Evolutionary conservation across 2,888 invertebrate species (phyloP), one percentile per base, ranked within the genome.

Genomic region (Adelognathus sp.): DNA sequence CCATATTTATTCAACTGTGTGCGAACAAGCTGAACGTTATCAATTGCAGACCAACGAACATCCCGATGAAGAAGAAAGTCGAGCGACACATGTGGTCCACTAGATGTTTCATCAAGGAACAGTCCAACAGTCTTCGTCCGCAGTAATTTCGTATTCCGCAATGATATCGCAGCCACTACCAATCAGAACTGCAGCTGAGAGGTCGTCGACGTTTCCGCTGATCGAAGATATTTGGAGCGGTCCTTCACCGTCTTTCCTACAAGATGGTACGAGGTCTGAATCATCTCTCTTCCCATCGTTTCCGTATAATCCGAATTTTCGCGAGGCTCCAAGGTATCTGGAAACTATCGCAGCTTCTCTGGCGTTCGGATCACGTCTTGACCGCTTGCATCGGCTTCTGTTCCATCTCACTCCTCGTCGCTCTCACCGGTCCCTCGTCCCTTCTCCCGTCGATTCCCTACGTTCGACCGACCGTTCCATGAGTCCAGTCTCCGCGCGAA

Each of bases 331-430:
- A 80, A 74, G 44, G 44, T 71, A 85, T 79, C 82, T 82, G 84
- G 84, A 86, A 85, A 90, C 86, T 89, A 90, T 89, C 90, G 90
- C 89, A 90, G 86, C 88, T 83, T 88, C 89, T 89, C 88, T 83
- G 71, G 85, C 69, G 82, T 89, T 86, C 90, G 83, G 88, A 87
- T 89, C 90, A 90, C 90, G 90, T 90, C 88, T 89, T 88, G 88
- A 89, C 90, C 89, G 86, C 86, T 85, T 81, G 86, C 85, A 83
- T 73, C 73, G 70, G 64, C 63, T 46, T 77, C 80, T 76, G 27
- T 80, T 64, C 76, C 79, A 64, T 80, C 73, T 71, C 69, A 18
- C 16, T 54, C 27, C 11, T 36, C 44, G 63, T 66, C 76, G 79
- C 81, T 81, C 63, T 80, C 75, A 9, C 67, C 9, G 7, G 70